Evolutionary conservation across 2,797 vertebrate genomes (phyloP), one percentile per base, ranked within the genome.

Genomic region (Netta rufina): DNA sequence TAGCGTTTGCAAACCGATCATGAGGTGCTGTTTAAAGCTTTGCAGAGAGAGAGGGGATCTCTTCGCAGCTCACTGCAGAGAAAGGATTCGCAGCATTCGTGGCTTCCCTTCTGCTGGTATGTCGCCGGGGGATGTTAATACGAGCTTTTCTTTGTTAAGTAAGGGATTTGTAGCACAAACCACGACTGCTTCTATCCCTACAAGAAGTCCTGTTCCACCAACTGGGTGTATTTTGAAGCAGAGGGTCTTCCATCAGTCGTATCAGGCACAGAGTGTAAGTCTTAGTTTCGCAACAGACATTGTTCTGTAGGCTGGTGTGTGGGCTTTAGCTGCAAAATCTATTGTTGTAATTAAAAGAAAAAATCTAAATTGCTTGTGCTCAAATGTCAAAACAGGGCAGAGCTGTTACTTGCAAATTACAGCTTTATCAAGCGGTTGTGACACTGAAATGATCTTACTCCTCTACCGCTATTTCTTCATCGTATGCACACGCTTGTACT

Each of bases 61-160:
- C 36, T 80, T 95, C 83, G 58, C 15, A 6, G 83, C 62, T 86
- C 17, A 47, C 13, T 69, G 5, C 3, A 11, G 45, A 84, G 36
- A 62, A 72, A 33, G 65, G 54, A 32, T 90, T 89, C 75, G 47
- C 70, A 57, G 49, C 49, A 84, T 93, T 84, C 93, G n/a, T 62
- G 57, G 64, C 21, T 0, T 93, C n/a, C 30, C 39, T 95, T 92
- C 76, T 81, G 60, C 32, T 8, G 84, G 54, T 91, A 64, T 75
- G 36, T 94, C 81, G 70, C 92, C 47, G 32, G 70, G 58, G 94
- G 64, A 95, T 94, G 78, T 79, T 97, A 90, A 77, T 93, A 91
- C 30, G 81, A 94, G 78, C 84, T 95, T 95, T 91, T 38, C 47
- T 97, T 97, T 96, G 91, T 96, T 66, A 87, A 87, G 45, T 54